A percentile compares a stretch with the other conserved stretches of the same genome.
These are phyloP conservation scores for Diceros bicornis DNA, from an alignment of 2,797 vertebrate species.

Conservation along the genomic window DNA sequence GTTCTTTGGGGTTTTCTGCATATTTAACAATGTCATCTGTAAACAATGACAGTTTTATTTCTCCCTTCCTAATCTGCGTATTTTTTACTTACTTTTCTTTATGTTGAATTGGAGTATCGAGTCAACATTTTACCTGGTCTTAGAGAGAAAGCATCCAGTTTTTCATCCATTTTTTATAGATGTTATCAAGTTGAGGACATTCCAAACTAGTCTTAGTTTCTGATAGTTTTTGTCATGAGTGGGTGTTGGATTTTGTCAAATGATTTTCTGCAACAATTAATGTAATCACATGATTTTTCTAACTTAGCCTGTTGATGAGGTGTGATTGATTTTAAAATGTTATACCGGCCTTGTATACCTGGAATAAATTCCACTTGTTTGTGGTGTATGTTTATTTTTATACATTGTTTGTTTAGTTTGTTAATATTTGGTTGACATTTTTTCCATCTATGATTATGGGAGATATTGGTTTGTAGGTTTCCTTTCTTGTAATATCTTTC, in stretches of 20 bases:
- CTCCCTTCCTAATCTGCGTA: background rate
- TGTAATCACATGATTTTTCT: background rate
- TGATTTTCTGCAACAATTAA: background rate
- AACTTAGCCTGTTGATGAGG: background rate
- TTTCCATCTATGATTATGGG: background rate
- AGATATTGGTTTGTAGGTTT: background rate
- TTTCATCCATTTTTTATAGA: background rate
- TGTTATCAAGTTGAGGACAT: background rate
- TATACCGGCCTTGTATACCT: background rate
- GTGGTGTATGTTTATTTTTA: background rate
- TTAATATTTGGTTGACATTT: background rate
- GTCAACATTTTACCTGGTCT: background rate
- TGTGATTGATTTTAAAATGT: background rate
- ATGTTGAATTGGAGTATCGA: background rate
- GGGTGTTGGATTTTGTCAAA: background rate
- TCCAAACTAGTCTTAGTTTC: background rate
- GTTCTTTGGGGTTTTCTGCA: background rate
- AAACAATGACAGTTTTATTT: background rate
- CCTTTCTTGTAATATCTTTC: background rate
- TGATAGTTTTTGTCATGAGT: background rate
- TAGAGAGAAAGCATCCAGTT: background rate
- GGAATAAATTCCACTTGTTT: background rate
- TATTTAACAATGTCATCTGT: background rate
- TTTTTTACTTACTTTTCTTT: background rate
- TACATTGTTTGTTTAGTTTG: background rate